Base-by-base conservation (phyloP, 1,140 invertebrate genomes). In the Drosophila albomicans region DNA sequence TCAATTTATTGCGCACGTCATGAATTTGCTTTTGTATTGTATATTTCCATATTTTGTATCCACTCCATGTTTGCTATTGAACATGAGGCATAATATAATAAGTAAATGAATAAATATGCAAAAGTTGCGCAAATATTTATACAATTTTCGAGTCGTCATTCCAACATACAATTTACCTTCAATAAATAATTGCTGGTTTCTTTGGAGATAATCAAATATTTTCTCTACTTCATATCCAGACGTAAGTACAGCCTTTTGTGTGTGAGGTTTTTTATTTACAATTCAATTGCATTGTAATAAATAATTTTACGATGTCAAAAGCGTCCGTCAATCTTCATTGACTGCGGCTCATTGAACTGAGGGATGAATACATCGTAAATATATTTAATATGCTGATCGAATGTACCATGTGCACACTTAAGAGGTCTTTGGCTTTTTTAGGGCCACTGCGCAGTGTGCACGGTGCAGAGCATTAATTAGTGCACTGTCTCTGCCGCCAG, bases 201-300 rank as follows among this genome's bases (percentile, higher is more conserved):
- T 43, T 68, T 51, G 35, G 3, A 32, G 65, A 68, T 74, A 85
- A 69, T 70, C 78, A 86, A 85, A 81, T 78, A 68, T 81, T 78
- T 74, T 73, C 63, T 45, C 20, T 46, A 32, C n/a, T 58, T 5
- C 54, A 32, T 41, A 54, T 41, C 20, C 68, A 69, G 51, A 77
- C 28, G 38, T 25, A 68, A 61, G 43, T 67, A 76, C 76, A 84
- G 81, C 72, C 20, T 25, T 25, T 25, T 76, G 72, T 51, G 45
- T 43, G 6, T 11, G 52, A 28, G 20, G 41, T 20, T 59, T 81
- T 72, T 74, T 73, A 49, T 15, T 25, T 67, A 64, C 80, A 68
- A 82, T 79, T 59, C 56, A 72, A 68, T 79, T 75, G 67, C 81
- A 79, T 69, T 79, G 71, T 72, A 62, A 76, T 71, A 71, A 78